A percentile compares a stretch with the other conserved stretches of the same genome.
Evolutionary conservation across 2,888 invertebrate species (phyloP).

Genomic region (Carterocephalus palaemon): DNA sequence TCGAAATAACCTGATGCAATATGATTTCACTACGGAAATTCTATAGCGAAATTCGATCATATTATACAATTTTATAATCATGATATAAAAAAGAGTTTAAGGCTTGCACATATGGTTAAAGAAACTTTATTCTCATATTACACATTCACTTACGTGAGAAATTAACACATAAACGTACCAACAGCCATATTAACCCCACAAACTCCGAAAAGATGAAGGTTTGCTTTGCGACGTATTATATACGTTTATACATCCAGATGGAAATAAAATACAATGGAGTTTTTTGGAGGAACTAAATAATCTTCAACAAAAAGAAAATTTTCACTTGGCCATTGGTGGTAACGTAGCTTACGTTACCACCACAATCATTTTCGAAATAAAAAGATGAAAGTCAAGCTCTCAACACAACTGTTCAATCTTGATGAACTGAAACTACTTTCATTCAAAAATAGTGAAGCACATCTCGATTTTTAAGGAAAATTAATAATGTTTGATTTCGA

Average conservation of each 20-base stretch:
- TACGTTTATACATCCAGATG: not conserved
- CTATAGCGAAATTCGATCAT: constrained; percentile 37
- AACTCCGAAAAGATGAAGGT: constrained; percentile 37
- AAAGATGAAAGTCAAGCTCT: constrained; percentile 31
- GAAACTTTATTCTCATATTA: no score
- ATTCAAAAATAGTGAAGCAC: not conserved
- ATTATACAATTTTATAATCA: constrained; percentile 35
- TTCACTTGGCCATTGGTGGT: constrained; percentile 29
- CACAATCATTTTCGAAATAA: constrained; percentile 28
- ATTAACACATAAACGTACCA: no score
- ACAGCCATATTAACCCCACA: constrained; percentile 36
- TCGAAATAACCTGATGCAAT: constrained; percentile 33
- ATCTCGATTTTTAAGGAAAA: not conserved
- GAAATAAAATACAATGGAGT: constrained; percentile 15
- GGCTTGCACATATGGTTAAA: constrained; percentile 38
- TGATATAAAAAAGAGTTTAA: constrained; percentile 32
- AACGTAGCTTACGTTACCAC: constrained; percentile 14
- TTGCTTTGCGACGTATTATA: constrained; percentile 34
- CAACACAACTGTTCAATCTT: constrained; percentile 29
- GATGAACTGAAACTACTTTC: not conserved
- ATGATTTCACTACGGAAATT: constrained; percentile 34
- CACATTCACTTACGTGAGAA: no score
- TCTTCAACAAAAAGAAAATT: constrained; percentile 27
- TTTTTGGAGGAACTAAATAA: not conserved
- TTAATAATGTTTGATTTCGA: constrained; percentile 19